Evolutionary conservation across 2,888 invertebrate species (phyloP).

Genomic region (Autographa gamma): DNA sequence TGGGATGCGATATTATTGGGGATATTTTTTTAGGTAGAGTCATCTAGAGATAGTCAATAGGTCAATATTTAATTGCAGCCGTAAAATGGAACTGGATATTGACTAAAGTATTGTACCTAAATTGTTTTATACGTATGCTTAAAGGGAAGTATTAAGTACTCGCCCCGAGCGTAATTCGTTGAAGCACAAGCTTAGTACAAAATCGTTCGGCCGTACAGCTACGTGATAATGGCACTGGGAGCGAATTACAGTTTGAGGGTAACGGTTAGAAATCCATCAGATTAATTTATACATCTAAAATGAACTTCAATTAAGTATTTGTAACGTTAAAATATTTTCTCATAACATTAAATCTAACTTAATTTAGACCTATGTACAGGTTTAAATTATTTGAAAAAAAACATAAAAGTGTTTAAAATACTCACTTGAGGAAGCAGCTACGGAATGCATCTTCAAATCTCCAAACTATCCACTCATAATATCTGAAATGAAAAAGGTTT

Average conservation of each 20-base stretch:
- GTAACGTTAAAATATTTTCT: not conserved
- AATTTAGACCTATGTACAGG: no score
- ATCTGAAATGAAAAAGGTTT: conserved; percentile 59
- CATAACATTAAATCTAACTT: no score
- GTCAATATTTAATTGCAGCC: no score
- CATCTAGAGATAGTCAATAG: no score
- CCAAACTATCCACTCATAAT: conserved; percentile 39
- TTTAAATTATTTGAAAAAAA: no score
- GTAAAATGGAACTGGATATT: no score
- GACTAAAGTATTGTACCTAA: no score
- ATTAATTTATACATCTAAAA: not conserved
- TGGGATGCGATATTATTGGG: not conserved
- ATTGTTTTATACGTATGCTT: no score
- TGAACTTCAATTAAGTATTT: not conserved
- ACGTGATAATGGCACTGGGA: not conserved
- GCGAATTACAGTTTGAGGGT: not conserved
- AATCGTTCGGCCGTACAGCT: not conserved
- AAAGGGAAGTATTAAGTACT: no score
- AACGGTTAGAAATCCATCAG: no score
- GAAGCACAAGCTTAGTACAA: no score
- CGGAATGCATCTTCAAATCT: conserved; percentile 71
- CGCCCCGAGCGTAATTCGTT: no score
- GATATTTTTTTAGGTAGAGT: not conserved
- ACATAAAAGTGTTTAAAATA: conserved; percentile 25
- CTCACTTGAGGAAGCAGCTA: conserved; percentile 78